A percentile compares a stretch with the other conserved stretches of the same genome.
Conservation (phyloP, 2,888 invertebrate genomes). For the Stenotaenia linearis region DNA sequence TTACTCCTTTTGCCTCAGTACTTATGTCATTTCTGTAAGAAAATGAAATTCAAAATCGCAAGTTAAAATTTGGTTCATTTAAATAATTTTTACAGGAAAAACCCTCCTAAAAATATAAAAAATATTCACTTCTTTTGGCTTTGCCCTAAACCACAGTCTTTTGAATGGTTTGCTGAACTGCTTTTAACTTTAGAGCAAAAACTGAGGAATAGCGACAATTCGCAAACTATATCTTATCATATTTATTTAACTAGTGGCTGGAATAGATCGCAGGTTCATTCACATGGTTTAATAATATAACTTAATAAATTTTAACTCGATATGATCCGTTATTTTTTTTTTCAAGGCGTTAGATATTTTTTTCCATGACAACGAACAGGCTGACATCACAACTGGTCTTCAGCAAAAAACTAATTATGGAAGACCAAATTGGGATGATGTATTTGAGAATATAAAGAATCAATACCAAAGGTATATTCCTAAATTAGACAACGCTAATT, state of each 20-base stretch:
- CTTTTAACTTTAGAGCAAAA: background rate
- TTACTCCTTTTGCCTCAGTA: conserved; percentile 27
- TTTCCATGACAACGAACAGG: background rate
- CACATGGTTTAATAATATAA: too few species aligned
- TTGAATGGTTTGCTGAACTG: conserved; percentile 30
- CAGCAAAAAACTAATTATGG: conserved; percentile 15
- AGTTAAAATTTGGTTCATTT: background rate
- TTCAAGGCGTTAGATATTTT: background rate
- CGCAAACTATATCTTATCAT: background rate
- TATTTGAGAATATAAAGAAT: background rate
- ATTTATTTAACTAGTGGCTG: conserved; percentile 29
- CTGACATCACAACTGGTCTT: background rate
- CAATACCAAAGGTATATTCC: background rate
- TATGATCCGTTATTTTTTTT: background rate
- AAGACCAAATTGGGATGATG: conserved; percentile 19
- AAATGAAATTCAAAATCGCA: background rate
- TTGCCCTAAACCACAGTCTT: conserved; percentile 26
- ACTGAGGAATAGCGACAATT: background rate
- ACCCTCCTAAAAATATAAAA: background rate
- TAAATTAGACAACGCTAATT: background rate
- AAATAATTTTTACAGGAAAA: background rate
- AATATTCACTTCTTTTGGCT: conserved; percentile 30
- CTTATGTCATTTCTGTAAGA: conserved; percentile 16
- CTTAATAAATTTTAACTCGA: background rate
- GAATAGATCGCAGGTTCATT: background rate